Percentiles rank a stretch among this genome's conserved stretches.
Evolutionary conservation across 2,113 vertebrate species (phyloP).

Genomic region (Nothocercus julius): DNA sequence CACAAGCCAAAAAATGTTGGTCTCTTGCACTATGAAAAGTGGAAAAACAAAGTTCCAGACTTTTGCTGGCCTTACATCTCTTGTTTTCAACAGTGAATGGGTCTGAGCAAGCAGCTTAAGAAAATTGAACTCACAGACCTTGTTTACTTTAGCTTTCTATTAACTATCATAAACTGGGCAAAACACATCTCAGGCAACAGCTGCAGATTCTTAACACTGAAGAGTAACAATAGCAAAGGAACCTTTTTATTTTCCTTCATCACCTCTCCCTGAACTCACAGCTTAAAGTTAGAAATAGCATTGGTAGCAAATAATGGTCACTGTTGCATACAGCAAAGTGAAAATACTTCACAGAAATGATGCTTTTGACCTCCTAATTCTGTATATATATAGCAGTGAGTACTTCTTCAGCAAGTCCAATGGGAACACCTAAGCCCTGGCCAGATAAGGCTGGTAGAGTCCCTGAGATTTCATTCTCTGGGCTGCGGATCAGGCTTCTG

Average conservation of each 20-base stretch:
- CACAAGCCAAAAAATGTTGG: not conserved
- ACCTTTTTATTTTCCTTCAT: not conserved
- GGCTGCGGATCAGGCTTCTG: not conserved
- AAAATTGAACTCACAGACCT: not conserved
- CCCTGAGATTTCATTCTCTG: not conserved
- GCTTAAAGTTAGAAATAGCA: not conserved
- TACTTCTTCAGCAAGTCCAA: not conserved
- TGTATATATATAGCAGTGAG: not conserved
- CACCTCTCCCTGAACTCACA: not conserved
- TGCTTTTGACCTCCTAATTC: not conserved
- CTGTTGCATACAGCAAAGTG: not conserved
- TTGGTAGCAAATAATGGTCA: not conserved
- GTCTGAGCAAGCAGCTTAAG: not conserved
- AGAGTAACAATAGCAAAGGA: not conserved
- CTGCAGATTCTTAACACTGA: not conserved
- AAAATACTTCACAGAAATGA: not conserved
- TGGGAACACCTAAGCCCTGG: not conserved
- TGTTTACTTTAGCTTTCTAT: constrained; percentile 6
- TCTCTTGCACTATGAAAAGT: not conserved
- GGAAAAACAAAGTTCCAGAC: not conserved
- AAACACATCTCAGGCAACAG: not conserved
- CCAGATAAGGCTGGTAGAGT: not conserved
- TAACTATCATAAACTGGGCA: not conserved
- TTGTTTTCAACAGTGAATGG: not conserved
- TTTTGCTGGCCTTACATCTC: not conserved